A percentile compares a stretch with the other conserved stretches of the same genome.
These are phyloP conservation scores for Butorides virescens DNA, from an alignment of 2,113 vertebrate species.

Conservation along the genomic window DNA sequence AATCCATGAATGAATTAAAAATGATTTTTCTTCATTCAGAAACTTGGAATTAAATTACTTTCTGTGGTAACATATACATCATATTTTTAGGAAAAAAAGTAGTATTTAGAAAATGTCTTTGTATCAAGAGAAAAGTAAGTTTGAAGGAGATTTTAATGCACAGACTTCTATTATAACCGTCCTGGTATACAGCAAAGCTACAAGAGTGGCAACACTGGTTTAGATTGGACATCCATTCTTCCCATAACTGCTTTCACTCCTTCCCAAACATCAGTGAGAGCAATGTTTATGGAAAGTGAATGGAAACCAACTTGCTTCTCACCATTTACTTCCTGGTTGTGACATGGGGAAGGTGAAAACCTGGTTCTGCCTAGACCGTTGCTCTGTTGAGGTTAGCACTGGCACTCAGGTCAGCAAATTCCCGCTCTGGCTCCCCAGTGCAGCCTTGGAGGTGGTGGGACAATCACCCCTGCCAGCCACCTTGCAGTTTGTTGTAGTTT, in stretches of 20 bases:
- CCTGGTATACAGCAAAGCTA: not conserved
- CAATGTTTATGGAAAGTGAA: not conserved
- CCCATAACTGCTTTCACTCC: not conserved
- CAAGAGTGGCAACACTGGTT: not conserved
- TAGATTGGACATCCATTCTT: not conserved
- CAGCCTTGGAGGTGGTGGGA: not conserved
- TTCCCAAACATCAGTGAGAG: not conserved
- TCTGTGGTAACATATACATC: not conserved
- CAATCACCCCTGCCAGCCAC: not conserved
- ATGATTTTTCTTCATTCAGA: not conserved
- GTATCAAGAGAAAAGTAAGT: not conserved
- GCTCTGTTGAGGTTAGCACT: not conserved
- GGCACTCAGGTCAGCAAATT: not conserved
- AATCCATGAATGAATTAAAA: not conserved
- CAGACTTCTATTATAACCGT: not conserved
- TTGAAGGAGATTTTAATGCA: not conserved
- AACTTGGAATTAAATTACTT: not conserved
- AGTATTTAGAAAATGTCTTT: not conserved
- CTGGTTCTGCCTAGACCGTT: not conserved
- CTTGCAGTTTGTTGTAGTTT: fast-evolving
- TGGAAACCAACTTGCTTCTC: not conserved
- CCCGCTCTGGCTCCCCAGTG: fast-evolving
- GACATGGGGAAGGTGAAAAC: not conserved
- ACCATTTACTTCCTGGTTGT: not conserved
- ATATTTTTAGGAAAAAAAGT: not conserved